Percentiles rank a stretch among this genome's conserved stretches.
Conservation (phyloP, 2,113 vertebrate species). For the Epinephelus moara region DNA sequence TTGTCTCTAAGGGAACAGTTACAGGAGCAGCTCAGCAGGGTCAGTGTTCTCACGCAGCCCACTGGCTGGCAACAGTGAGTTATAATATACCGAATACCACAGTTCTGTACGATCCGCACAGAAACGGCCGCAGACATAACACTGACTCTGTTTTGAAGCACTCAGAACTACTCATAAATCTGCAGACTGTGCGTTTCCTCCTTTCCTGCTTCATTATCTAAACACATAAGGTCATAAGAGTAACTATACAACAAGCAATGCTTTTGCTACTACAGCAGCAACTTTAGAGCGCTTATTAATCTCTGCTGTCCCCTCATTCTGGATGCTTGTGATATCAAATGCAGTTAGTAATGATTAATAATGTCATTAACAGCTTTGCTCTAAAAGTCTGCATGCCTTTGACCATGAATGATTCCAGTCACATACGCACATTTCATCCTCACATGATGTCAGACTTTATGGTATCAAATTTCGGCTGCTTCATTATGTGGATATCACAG, state of each 20-base stretch:
- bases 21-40: conserved; percentile 97
- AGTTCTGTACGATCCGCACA: conserved; percentile 57
- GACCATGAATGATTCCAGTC: conserved; percentile 2
- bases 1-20: conserved; percentile 97
- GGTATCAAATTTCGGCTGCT: conserved; percentile 23
- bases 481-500: neutral
- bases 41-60: conserved; percentile 90
- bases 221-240: conserved; percentile 1
- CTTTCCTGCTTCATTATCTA: conserved; percentile 42
- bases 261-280: conserved; percentile 34
- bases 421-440: neutral
- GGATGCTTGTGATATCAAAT: conserved; percentile 37
- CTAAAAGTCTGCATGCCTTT: conserved; percentile 63
- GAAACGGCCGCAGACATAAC: conserved; percentile 37
- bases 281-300: conserved; percentile 31
- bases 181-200: conserved; percentile 46
- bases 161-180: conserved; percentile 38
- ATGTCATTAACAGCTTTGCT: conserved; percentile 71
- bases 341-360: conserved; percentile 48
- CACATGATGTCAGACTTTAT: conserved; percentile 15
- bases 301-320: conserved; percentile 41
- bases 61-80: conserved; percentile 81
- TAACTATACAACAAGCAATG: conserved; percentile 3
- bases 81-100: conserved; percentile 68
- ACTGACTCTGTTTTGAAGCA: conserved; percentile 52